Conservation (phyloP, 2,113 vertebrate genomes). For the Manacus vitellinus region DNA sequence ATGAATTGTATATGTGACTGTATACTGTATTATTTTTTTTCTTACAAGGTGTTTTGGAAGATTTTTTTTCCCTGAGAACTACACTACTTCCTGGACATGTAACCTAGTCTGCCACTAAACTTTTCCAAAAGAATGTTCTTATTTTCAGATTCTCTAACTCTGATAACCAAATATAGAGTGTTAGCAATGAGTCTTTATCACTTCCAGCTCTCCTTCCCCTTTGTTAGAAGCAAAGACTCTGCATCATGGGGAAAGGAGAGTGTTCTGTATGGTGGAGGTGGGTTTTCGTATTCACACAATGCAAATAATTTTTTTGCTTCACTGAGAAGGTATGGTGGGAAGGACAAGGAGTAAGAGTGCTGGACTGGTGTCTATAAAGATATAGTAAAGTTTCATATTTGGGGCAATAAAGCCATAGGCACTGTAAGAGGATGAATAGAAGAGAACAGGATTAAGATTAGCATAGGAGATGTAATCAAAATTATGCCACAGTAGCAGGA, state of each 20-base stretch:
- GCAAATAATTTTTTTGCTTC: neutral
- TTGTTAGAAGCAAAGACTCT: neutral
- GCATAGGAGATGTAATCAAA: neutral
- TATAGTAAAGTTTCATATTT: neutral
- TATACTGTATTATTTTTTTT: neutral
- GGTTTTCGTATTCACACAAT: neutral
- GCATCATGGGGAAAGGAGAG: neutral
- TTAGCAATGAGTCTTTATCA: neutral
- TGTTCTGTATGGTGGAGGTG: neutral
- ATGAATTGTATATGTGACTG: slow-evolving; percentile 43
- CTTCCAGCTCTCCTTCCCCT: neutral
- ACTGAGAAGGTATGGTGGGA: neutral
- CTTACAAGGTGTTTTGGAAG: neutral
- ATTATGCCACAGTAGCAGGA: neutral
- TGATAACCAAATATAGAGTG: neutral
- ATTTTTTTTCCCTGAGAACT: neutral
- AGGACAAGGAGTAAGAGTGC: neutral
- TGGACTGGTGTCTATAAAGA: neutral
- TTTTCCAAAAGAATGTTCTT: neutral
- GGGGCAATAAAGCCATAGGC: neutral
- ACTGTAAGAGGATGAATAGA: neutral
- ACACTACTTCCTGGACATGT: neutral
- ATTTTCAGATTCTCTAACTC: neutral
- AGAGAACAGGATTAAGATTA: neutral
- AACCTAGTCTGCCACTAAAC: neutral